Percentiles rank a stretch among this genome's conserved stretches.
Evolutionary conservation across 2,797 vertebrate genomes (phyloP).

Genomic region (Cichlasoma orientale): DNA sequence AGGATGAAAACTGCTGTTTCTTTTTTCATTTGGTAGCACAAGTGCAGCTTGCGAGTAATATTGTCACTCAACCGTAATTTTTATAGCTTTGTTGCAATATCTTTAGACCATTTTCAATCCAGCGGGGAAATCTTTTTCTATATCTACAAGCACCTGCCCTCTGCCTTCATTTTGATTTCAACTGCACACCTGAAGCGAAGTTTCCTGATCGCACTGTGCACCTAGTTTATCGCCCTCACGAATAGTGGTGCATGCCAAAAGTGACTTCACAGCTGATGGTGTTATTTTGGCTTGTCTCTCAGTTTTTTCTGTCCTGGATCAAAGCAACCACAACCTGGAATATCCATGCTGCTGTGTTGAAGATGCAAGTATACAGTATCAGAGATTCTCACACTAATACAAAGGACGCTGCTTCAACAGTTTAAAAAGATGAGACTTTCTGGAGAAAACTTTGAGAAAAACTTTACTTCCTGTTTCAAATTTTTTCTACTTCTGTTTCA

Average conservation of each 20-base stretch:
- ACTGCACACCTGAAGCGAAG: no score
- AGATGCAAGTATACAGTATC: no score
- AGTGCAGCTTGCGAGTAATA: not conserved
- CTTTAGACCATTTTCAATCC: not conserved
- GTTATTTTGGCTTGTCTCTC: no score
- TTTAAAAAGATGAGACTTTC: no score
- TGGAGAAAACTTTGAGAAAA: no score
- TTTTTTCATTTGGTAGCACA: not conserved
- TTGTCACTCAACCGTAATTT: not conserved
- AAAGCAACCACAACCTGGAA: no score
- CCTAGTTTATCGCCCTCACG: not conserved
- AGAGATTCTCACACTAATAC: no score
- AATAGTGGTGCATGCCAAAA: fast-evolving
- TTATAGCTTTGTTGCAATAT: not conserved
- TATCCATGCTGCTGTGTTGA: no score
- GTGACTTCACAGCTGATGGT: not conserved
- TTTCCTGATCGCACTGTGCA: not conserved
- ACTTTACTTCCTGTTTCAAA: no score
- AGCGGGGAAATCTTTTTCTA: not conserved
- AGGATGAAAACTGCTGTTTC: slow-evolving; percentile 7
- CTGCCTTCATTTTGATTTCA: not conserved
- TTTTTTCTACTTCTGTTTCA: no score
- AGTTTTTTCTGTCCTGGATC: no score
- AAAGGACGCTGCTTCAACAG: no score
- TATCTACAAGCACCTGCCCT: not conserved